Conservation (phyloP, 2,797 vertebrate species). For the Cygnus olor region DNA sequence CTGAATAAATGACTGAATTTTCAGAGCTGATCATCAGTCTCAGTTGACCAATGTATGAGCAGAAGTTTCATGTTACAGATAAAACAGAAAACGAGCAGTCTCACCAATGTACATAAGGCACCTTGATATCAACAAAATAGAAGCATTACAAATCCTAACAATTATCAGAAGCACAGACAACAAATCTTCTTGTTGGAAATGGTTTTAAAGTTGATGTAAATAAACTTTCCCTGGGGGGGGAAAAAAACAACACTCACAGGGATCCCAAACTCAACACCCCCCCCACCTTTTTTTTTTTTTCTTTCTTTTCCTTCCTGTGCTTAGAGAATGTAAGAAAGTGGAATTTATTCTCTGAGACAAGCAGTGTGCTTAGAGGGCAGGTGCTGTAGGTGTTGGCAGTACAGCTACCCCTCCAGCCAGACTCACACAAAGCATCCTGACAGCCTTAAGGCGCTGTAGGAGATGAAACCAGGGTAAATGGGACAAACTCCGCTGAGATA, state of each 20-base stretch:
- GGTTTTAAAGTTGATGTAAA: background rate
- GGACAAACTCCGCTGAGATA: background rate
- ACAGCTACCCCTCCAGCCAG: background rate
- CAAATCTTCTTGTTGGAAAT: background rate
- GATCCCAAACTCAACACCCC: too few species aligned
- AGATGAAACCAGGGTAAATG: background rate
- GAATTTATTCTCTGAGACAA: background rate
- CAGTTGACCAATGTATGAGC: background rate
- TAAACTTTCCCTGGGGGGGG: background rate
- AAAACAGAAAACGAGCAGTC: background rate
- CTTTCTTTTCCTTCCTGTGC: background rate
- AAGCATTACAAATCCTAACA: background rate
- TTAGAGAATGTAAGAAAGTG: background rate
- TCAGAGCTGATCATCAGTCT: background rate
- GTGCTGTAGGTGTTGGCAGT: background rate
- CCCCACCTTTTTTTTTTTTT: too few species aligned
- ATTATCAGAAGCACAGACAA: background rate
- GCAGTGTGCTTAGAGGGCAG: background rate
- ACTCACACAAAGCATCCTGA: background rate
- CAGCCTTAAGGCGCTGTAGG: fast-evolving
- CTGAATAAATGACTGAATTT: background rate
- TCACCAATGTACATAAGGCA: background rate
- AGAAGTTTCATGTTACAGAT: background rate
- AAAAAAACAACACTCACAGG: background rate
- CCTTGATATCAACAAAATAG: background rate